Conservation (phyloP, 2,888 invertebrate genomes). For the Imbricaverruca yamaguchii region DNA sequence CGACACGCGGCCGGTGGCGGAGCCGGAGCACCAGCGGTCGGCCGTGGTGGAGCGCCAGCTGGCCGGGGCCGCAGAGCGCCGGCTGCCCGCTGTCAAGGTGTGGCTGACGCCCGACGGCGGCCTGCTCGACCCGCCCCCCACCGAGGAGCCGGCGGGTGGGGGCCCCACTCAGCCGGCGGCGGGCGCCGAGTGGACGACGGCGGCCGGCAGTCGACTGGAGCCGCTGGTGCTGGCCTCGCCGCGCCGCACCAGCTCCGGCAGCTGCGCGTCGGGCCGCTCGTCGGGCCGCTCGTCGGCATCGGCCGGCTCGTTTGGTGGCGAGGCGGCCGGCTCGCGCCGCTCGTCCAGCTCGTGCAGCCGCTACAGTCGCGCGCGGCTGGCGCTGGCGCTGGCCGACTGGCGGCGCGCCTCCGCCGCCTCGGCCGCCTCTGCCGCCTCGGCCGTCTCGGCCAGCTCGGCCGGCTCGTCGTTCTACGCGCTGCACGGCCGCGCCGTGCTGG, state of each 20-base stretch:
- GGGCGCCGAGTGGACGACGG: neutral
- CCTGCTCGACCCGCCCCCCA: neutral
- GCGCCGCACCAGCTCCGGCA: neutral
- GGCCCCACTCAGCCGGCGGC: neutral
- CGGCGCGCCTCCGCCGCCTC: neutral
- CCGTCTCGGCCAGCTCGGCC: neutral
- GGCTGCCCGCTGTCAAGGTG: neutral
- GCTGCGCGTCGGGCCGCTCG: neutral
- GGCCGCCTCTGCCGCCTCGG: neutral
- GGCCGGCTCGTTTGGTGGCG: neutral
- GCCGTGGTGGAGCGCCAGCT: neutral
- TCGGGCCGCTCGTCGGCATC: neutral
- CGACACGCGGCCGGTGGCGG: too few relatives aligned
- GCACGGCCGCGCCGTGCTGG: too few relatives aligned
- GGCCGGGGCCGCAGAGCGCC: neutral
- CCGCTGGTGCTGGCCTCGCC: neutral
- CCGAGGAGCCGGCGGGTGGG: too few relatives aligned
- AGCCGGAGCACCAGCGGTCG: neutral
- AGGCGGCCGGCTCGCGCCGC: neutral
- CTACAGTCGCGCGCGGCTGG: neutral
- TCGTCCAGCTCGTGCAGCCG: neutral
- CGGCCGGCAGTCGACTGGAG: neutral
- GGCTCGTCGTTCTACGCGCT: too few relatives aligned
- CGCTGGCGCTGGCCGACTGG: neutral
- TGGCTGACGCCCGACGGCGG: constrained; percentile 5